Percentiles rank a stretch among this genome's conserved stretches.
Conservation (phyloP, 1,140 invertebrate species). For the Grapholita molesta region DNA sequence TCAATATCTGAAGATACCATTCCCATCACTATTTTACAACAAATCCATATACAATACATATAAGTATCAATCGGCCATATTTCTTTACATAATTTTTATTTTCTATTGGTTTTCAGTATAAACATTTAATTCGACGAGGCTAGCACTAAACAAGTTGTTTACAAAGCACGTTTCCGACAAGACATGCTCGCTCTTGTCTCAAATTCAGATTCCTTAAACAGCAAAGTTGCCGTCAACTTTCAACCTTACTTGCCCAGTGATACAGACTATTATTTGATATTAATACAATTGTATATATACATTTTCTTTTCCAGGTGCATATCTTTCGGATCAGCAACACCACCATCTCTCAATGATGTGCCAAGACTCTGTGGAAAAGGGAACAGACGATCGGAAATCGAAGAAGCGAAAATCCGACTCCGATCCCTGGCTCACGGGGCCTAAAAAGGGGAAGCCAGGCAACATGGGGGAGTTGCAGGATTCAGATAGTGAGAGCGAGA, state of each 20-base stretch:
- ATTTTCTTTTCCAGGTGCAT: slow-evolving; percentile 50
- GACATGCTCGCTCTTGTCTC: too few species aligned
- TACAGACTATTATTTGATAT: background rate
- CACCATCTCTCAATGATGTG: slow-evolving; percentile 64
- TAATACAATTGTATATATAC: background rate
- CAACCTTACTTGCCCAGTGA: background rate
- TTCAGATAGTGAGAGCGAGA: slow-evolving; percentile 82
- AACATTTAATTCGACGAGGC: too few species aligned
- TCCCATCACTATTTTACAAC: too few species aligned
- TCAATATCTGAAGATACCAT: too few species aligned
- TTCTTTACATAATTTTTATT: too few species aligned
- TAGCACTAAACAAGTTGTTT: too few species aligned
- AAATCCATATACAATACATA: too few species aligned
- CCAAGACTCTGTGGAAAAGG: slow-evolving; percentile 48
- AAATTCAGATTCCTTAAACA: too few species aligned
- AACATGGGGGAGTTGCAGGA: slow-evolving; percentile 68
- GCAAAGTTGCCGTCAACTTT: too few species aligned
- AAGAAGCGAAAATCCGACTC: slow-evolving; percentile 73
- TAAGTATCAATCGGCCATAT: too few species aligned
- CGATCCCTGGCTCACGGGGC: slow-evolving; percentile 47
- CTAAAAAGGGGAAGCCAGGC: slow-evolving; percentile 66
- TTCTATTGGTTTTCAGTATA: too few species aligned
- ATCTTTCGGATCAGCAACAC: slow-evolving; percentile 73
- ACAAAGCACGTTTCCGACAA: too few species aligned
- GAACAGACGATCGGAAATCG: slow-evolving; percentile 53